These are phyloP conservation scores for Tinea trinotella DNA, from an alignment of 2,888 invertebrate species.

Conservation along the genomic window DNA sequence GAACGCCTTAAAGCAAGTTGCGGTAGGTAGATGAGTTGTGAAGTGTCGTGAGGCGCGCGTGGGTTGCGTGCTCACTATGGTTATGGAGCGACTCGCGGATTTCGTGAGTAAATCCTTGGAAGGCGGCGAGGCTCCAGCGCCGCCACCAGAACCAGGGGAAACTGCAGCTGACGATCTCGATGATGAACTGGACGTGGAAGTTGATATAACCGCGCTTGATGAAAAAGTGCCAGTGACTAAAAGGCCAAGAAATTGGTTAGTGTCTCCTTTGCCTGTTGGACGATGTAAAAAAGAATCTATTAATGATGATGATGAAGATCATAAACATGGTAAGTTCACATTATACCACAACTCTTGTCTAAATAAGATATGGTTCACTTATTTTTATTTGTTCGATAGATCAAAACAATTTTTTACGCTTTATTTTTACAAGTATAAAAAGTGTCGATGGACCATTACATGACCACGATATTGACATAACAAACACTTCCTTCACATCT, in stretches of 20 bases:
- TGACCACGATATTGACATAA: no score
- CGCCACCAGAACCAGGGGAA: conserved; percentile 64
- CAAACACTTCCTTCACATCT: no score
- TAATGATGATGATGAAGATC: conserved; percentile 55
- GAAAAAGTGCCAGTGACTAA: conserved; percentile 52
- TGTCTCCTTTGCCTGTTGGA: conserved; percentile 53
- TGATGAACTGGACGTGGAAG: conserved; percentile 49
- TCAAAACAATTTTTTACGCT: no score
- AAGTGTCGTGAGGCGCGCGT: conserved; percentile 43
- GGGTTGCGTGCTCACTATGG: conserved; percentile 60
- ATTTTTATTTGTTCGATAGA: no score
- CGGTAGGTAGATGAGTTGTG: conserved; percentile 22
- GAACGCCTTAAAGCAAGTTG: background rate
- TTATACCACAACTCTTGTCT: no score
- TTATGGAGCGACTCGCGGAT: conserved; percentile 92
- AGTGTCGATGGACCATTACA: no score
- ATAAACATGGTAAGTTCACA: conserved; percentile 45
- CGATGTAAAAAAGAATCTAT: conserved; percentile 47
- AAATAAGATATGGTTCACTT: no score
- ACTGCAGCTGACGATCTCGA: conserved; percentile 30
- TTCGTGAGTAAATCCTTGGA: conserved; percentile 92
- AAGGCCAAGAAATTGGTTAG: conserved; percentile 60
- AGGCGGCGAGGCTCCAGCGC: conserved; percentile 66
- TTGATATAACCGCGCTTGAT: conserved; percentile 64
- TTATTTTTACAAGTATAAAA: no score